These are phyloP conservation scores for Riptortus pedestris DNA, from an alignment of 1,140 invertebrate species.

Conservation along the genomic window DNA sequence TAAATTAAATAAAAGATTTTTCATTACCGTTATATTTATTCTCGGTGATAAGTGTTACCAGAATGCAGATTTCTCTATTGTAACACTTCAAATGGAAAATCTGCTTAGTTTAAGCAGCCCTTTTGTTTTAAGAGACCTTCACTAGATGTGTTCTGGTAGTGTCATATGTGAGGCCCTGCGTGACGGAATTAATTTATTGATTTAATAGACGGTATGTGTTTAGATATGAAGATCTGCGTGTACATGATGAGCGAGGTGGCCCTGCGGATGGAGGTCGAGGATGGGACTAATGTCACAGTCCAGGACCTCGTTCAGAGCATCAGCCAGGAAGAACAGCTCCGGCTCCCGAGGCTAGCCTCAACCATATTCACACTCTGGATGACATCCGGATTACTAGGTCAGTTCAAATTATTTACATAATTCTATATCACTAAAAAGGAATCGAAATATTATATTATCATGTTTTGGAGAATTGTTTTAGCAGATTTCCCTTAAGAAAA, in stretches of 20 bases:
- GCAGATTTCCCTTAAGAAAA: too few relatives aligned
- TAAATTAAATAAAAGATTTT: too few relatives aligned
- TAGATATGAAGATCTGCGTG: slow-evolving; percentile 40
- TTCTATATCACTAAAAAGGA: slow-evolving; percentile 5
- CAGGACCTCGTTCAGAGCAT: slow-evolving; percentile 44
- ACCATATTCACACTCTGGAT: slow-evolving; percentile 57
- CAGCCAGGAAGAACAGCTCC: slow-evolving; percentile 46
- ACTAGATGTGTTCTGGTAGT: too few relatives aligned
- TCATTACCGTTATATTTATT: too few relatives aligned
- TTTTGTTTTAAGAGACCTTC: too few relatives aligned
- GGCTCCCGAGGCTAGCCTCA: slow-evolving; percentile 42
- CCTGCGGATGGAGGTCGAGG: slow-evolving; percentile 59
- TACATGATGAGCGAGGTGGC: slow-evolving; percentile 55
- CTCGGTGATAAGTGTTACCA: too few relatives aligned
- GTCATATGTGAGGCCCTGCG: too few relatives aligned
- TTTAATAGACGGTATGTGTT: too few relatives aligned
- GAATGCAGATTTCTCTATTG: too few relatives aligned
- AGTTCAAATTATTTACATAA: slow-evolving; percentile 20
- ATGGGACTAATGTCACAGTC: slow-evolving; percentile 41
- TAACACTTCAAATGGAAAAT: too few relatives aligned
- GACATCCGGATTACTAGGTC: slow-evolving; percentile 49
- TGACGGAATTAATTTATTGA: too few relatives aligned
- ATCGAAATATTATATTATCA: background rate
- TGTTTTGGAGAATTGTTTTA: background rate
- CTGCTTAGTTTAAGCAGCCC: too few relatives aligned